phyloP scores from a whole-genome alignment of 2,888 invertebrate species.

The Apoderus coryli region DNA sequence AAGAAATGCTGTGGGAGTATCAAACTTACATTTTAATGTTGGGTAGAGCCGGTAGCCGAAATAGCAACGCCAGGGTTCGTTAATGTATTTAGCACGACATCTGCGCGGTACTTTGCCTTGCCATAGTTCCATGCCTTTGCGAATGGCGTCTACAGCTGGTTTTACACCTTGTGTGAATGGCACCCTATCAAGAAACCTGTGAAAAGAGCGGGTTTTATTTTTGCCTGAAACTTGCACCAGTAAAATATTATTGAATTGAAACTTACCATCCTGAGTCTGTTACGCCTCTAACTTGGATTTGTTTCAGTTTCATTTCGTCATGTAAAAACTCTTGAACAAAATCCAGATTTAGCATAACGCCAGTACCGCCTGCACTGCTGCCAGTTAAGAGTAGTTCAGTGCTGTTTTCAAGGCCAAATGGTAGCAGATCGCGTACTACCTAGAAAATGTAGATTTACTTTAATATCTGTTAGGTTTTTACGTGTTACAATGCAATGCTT shows the following conservation, averaged over 20 bases:
- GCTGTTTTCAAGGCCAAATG: conserved; percentile 50
- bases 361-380: conserved; percentile 82
- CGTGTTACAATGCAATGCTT: no score
- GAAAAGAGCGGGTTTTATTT: no score
- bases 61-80: conserved; percentile 82
- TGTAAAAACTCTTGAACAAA: conserved; percentile 58
- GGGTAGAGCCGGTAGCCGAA: conserved; percentile 83
- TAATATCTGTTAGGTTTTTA: no score
- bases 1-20: no score
- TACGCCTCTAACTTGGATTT: conserved; percentile 60
- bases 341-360: conserved; percentile 86
- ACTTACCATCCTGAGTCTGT: no score
- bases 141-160: conserved; percentile 43
- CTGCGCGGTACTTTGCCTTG: conserved; percentile 63
- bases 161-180: conserved; percentile 48
- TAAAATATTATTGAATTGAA: no score
- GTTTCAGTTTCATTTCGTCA: conserved; percentile 36
- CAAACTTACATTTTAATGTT: conserved; percentile 54
- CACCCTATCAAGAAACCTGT: conserved; percentile 85
- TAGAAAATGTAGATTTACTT: no score
- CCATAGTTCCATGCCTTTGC: conserved; percentile 66
- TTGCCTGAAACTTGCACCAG: no score
- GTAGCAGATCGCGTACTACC: conserved; percentile 43
- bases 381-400: conserved; percentile 70
- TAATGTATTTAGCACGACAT: conserved; percentile 52